Conservation (phyloP, 2,113 vertebrate species). For the Donacobius atricapilla region DNA sequence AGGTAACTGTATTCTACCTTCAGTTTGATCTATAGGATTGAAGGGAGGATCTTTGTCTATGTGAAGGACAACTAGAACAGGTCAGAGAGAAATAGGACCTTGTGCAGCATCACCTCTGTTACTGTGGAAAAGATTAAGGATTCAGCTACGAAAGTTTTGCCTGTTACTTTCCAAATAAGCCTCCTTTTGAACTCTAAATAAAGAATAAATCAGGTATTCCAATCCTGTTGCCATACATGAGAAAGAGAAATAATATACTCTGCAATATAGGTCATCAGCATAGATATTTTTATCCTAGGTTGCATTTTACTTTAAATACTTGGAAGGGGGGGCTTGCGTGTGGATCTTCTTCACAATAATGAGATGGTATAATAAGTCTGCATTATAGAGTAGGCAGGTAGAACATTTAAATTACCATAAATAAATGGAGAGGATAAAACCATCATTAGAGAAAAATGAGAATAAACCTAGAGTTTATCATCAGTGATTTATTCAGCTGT, state of each 20-base stretch:
- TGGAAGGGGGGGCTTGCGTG: background rate
- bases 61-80: background rate
- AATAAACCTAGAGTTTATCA: background rate
- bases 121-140: background rate
- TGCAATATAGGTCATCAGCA: constrained; percentile 6
- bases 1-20: background rate
- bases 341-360: background rate
- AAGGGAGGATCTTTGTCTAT: background rate
- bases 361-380: background rate
- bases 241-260: background rate
- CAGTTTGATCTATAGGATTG: background rate
- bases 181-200: background rate
- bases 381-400: background rate
- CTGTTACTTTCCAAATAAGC: background rate
- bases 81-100: background rate
- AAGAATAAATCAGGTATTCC: constrained; percentile 16
- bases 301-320: constrained; percentile 28
- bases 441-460: background rate
- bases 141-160: background rate
- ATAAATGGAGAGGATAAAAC: background rate
- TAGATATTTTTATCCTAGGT: constrained; percentile 17
- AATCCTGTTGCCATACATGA: background rate
- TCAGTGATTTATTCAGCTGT: background rate
- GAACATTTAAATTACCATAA: constrained; percentile 3
- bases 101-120: accelerated